Evolutionary conservation across 2,888 invertebrate species (phyloP).

Genomic region (Formica aserva): DNA sequence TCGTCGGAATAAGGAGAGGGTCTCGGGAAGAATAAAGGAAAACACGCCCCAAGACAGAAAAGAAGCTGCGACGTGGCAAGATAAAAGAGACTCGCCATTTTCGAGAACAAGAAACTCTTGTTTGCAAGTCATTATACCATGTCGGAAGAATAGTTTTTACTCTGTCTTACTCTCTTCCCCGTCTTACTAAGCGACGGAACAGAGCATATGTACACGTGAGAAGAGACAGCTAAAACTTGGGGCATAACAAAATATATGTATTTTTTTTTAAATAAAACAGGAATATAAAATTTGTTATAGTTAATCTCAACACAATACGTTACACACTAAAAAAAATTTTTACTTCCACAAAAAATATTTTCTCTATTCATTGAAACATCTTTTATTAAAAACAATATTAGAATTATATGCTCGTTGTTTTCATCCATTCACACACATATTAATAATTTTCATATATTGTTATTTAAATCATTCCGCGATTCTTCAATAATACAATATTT

Average conservation of each 20-base stretch:
- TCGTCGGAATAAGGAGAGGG: conserved; percentile 65
- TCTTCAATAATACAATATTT: conserved; percentile 14
- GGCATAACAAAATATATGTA: neutral
- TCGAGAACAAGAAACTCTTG: conserved; percentile 75
- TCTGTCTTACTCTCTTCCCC: conserved; percentile 56
- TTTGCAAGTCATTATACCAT: conserved; percentile 84
- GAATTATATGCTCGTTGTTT: conserved; percentile 10
- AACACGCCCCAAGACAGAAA: conserved; percentile 61
- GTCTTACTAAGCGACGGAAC: neutral
- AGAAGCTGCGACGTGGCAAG: conserved; percentile 59
- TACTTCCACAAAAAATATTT: neutral
- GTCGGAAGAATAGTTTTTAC: conserved; percentile 73
- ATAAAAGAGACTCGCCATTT: conserved; percentile 58
- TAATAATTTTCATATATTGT: conserved; percentile 23
- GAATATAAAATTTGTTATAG: conserved; percentile 10
- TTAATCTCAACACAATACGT: neutral
- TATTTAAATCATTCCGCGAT: conserved; percentile 1
- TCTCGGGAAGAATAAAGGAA: conserved; percentile 60
- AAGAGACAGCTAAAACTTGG: neutral
- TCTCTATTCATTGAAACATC: neutral
- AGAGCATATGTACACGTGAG: neutral
- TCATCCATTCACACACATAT: neutral
- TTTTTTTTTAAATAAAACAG: neutral
- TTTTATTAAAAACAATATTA: conserved; percentile 14
- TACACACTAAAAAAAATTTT: neutral